Conservation (phyloP, 23 tunicate species). For the Oikopleura vanhoeffeni region DNA sequence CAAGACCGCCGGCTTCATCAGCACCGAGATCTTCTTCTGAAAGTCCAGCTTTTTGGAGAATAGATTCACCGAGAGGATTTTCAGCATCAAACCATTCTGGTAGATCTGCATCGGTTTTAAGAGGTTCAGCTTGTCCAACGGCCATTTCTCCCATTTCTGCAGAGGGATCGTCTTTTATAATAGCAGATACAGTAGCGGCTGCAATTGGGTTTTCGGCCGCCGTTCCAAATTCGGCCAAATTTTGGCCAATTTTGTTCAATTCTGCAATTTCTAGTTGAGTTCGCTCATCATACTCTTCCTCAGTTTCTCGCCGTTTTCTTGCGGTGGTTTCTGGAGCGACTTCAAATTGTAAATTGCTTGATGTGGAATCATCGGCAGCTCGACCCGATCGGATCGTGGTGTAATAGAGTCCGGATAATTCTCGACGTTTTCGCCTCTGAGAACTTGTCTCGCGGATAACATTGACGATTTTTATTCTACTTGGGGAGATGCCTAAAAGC, state of each 20-base stretch:
- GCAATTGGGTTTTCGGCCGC: not conserved
- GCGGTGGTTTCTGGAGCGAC: not conserved
- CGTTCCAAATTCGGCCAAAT: not conserved
- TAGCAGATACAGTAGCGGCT: not conserved
- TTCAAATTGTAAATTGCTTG: not conserved
- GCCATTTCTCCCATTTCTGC: not conserved
- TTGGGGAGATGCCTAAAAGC: not conserved
- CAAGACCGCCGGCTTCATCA: not conserved
- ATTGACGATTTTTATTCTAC: not conserved
- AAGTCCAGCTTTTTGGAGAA: not conserved
- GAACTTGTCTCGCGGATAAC: not conserved
- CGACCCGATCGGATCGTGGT: not conserved
- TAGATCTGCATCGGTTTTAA: not conserved
- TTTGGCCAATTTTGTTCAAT: not conserved
- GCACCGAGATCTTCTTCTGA: not conserved
- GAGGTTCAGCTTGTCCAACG: constrained; percentile 1
- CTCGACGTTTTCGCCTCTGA: constrained; percentile 1
- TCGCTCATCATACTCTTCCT: not conserved
- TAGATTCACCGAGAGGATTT: constrained; percentile 2
- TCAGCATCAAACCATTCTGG: constrained; percentile 6
- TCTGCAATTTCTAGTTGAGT: not conserved
- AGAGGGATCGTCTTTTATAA: not conserved
- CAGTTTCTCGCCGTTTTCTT: not conserved
- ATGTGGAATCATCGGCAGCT: not conserved
- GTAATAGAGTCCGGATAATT: not conserved